These are phyloP conservation scores for Aethina tumida DNA, from an alignment of 1,140 invertebrate species.

Conservation along the genomic window DNA sequence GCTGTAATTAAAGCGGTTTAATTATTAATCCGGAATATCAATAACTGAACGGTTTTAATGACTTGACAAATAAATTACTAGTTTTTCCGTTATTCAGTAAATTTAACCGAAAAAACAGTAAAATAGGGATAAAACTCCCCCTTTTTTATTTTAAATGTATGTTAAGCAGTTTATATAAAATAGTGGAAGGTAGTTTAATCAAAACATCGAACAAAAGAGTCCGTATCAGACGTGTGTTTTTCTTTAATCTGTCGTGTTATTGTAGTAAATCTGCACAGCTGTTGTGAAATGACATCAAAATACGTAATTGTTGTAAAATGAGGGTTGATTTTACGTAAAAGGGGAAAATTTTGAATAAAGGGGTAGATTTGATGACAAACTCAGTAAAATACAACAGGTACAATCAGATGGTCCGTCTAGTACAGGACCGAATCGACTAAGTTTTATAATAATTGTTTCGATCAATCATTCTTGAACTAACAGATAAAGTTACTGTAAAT, in stretches of 20 bases:
- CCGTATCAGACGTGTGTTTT: no score
- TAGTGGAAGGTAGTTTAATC: conserved; percentile 12
- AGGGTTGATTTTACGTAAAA: conserved; percentile 33
- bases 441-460: conserved; percentile 13
- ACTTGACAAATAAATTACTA: no score
- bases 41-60: no score
- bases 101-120: no score
- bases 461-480: no score
- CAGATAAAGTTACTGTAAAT: no score
- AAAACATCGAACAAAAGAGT: background rate
- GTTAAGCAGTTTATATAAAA: conserved; percentile 12
- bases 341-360: conserved; percentile 30
- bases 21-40: no score
- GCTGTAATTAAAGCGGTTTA: no score
- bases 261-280: conserved; percentile 26
- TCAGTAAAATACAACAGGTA: conserved; percentile 25
- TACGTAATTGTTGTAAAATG: conserved; percentile 35
- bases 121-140: no score
- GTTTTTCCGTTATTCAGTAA: no score
- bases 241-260: conserved; percentile 24
- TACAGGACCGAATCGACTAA: no score
- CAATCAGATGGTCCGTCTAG: conserved; percentile 10
- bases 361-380: conserved; percentile 30
- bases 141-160: conserved; percentile 12
- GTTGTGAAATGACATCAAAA: conserved; percentile 30